Evolutionary conservation across 2,888 invertebrate species (phyloP), one percentile per base, ranked within the genome.

Genomic region (Acronicta psi): DNA sequence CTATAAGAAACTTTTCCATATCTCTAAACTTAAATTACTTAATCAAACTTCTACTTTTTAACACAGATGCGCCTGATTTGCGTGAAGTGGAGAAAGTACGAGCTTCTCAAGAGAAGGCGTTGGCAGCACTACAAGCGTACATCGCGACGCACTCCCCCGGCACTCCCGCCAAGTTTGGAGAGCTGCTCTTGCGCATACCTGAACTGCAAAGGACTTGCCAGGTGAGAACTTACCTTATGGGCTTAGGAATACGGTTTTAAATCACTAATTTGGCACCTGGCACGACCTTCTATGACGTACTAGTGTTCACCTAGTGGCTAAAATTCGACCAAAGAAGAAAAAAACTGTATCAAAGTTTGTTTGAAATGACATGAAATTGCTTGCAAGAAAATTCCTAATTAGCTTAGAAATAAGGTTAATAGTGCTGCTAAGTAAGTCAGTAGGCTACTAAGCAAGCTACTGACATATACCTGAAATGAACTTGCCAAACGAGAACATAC

Each of bases 171-270:
- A 99, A 99, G 94, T 99, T 99, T 87, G 99, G 99, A 40, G 99
- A 99, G 91, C 93, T 99, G 54, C 93, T 99, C 69, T 94, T 99
- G 65, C 96, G 99, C 79, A 98, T 99, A 89, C 98, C 99, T 13
- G 99, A 99, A 91, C 95, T 99, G 80, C 98, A 99, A 90, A 95
- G 99, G 85, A 98, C 99, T 77, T 99, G 99, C 91, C 98, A 98
- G 95, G 97, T 98, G 83, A 86, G 51, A 57, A 34, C n/a, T 6
- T 34, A 34, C 34, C 34, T 34, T 34, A 34, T 34, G 13, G 1
- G 0, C 11, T 31, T 31, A n/a, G n/a, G n/a, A 34, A 34, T 34
- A 34, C n/a, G n/a, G 34, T n/a, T 34, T n/a, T 6, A 0, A n/a
- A 5, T 34, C 3, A 11, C 11, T 29, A 0, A 2, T 3, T 6